phyloP scores from a whole-genome alignment of 2,797 vertebrate genomes.

The Poecile montanus region DNA sequence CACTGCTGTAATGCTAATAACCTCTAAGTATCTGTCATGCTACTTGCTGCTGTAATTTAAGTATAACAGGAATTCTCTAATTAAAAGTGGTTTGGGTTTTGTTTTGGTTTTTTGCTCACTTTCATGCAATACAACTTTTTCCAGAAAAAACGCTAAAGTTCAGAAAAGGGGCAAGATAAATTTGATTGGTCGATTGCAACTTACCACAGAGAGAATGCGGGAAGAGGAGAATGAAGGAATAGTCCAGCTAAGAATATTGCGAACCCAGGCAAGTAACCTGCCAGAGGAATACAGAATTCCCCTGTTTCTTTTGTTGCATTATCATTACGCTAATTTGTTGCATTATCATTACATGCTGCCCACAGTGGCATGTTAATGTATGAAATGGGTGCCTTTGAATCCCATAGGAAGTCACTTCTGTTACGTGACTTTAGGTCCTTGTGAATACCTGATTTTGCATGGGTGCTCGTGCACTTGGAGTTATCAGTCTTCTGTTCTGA shows the following conservation, averaged over 20 bases:
- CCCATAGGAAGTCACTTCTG: neutral
- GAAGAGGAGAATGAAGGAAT: constrained; percentile 99
- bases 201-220: constrained; percentile 97
- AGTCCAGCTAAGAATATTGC: constrained; percentile 95
- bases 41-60: neutral
- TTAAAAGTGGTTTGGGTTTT: neutral
- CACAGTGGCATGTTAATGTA: neutral
- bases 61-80: neutral
- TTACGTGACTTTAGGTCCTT: neutral
- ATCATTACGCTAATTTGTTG: neutral
- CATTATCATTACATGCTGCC: neutral
- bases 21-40: neutral
- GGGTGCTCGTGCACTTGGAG: neutral
- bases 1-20: neutral
- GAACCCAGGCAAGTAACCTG: constrained; percentile 88
- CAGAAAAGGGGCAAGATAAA: constrained; percentile 99
- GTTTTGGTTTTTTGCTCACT: neutral
- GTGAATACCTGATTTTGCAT: neutral
- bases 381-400: neutral
- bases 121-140: constrained; percentile 52
- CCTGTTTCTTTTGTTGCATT: neutral
- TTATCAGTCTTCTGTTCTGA: neutral
- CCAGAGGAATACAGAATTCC: neutral
- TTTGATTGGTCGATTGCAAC: constrained; percentile 95
- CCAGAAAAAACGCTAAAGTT: constrained; percentile 98